Evolutionary conservation across 2,113 vertebrate species (phyloP).

Genomic region (Leptocoma aspasia): DNA sequence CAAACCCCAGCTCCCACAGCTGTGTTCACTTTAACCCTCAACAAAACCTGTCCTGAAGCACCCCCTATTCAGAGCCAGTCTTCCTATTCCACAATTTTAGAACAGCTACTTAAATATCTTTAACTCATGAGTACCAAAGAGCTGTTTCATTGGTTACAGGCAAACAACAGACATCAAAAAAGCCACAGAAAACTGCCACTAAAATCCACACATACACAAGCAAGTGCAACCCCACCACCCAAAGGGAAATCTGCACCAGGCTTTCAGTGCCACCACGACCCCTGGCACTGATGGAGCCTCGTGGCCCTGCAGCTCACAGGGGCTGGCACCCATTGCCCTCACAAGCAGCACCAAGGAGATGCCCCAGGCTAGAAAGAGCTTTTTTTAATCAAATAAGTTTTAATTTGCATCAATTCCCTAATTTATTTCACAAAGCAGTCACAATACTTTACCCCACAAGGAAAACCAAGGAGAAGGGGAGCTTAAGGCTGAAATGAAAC

Average conservation of each 20-base stretch:
- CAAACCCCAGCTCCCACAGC: neutral
- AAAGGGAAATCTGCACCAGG: neutral
- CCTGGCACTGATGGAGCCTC: rapidly evolving
- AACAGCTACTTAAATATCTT: neutral
- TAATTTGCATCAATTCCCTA: neutral
- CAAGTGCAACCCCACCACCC: neutral
- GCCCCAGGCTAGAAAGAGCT: neutral
- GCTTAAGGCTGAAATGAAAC: neutral
- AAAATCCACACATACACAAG: neutral
- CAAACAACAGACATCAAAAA: neutral
- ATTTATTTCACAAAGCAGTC: neutral
- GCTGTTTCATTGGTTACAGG: neutral
- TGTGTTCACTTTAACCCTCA: neutral
- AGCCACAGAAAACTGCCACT: neutral
- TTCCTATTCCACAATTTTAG: neutral
- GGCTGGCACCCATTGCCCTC: neutral
- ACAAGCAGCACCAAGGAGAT: neutral
- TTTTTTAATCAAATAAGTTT: neutral
- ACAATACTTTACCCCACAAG: neutral
- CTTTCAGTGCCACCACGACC: neutral
- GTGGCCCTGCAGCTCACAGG: neutral
- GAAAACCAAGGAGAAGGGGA: neutral
- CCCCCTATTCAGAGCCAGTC: neutral
- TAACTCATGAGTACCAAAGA: neutral
- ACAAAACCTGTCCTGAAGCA: neutral